A percentile compares a stretch with the other conserved stretches of the same genome.
Conservation (phyloP, 2,113 vertebrate species). For the Bufo bufo region DNA sequence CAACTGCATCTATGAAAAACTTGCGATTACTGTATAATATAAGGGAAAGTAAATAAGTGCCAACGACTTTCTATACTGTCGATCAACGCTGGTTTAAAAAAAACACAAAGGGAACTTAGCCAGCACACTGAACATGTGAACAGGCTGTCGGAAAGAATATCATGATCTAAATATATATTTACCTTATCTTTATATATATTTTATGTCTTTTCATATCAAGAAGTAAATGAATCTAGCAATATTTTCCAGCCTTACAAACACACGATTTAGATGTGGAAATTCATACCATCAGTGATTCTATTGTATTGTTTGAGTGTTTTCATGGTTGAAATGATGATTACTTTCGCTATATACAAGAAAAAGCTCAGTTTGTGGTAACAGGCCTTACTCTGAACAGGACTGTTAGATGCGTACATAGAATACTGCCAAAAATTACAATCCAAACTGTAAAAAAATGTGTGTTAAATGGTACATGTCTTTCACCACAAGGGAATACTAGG, state of each 20-base stretch:
- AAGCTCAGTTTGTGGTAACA: background rate
- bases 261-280: background rate
- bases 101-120: too few relatives aligned
- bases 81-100: too few relatives aligned
- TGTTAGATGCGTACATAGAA: slow-evolving; percentile 60
- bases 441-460: background rate
- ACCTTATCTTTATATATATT: too few relatives aligned
- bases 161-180: too few relatives aligned
- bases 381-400: background rate
- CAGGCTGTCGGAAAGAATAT: too few relatives aligned
- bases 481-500: background rate
- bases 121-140: too few relatives aligned
- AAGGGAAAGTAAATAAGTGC: too few relatives aligned
- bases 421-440: slow-evolving; percentile 61
- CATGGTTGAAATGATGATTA: background rate
- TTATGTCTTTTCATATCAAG: background rate
- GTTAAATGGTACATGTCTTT: background rate
- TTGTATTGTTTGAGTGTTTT: background rate
- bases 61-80: too few relatives aligned
- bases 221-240: background rate
- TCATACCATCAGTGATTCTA: background rate
- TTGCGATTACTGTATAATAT: too few relatives aligned
- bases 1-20: too few relatives aligned
- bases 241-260: background rate
- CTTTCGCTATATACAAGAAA: background rate